phyloP scores from a whole-genome alignment of 1,140 invertebrate species.

The Macrostomum lignano region DNA sequence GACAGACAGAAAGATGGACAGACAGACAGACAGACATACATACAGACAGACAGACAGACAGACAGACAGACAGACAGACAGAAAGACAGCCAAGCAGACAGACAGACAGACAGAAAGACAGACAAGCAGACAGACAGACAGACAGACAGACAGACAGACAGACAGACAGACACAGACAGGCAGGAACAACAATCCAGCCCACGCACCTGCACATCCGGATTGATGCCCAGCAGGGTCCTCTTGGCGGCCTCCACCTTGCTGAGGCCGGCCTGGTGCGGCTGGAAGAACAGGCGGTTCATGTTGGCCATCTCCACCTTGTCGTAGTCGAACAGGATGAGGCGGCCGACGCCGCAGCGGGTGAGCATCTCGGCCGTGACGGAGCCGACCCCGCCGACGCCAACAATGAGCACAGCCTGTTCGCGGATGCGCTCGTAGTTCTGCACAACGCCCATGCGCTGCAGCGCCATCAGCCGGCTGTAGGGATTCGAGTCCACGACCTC shows the following conservation, averaged over 20 bases:
- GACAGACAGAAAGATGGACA: no score
- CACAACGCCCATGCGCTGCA: slow-evolving; percentile 95
- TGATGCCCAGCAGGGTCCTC: slow-evolving; percentile 39
- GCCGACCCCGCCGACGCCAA: slow-evolving; percentile 93
- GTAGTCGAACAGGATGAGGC: slow-evolving; percentile 81
- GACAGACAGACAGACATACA: no score
- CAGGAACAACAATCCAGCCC: no score
- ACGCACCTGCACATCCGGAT: slow-evolving; percentile 8
- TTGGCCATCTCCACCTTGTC: slow-evolving; percentile 97
- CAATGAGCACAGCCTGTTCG: slow-evolving; percentile 58
- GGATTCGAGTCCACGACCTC: slow-evolving; percentile 97
- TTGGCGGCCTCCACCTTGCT: slow-evolving; percentile 85
- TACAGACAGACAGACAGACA: no score
- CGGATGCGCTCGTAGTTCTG: slow-evolving; percentile 85
- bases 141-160: no score
- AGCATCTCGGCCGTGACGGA: slow-evolving; percentile 98
- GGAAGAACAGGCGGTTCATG: slow-evolving; percentile 90
- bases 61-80: no score
- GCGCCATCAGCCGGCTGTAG: slow-evolving; percentile 88
- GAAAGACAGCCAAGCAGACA: no score
- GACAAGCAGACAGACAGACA: no score
- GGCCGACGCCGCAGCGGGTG: slow-evolving; percentile 76
- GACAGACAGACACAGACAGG: no score
- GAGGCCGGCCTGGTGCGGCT: slow-evolving; percentile 71
- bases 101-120: no score